Evolutionary conservation across 2,113 vertebrate genomes (phyloP).

Genomic region (Nematolebias whitei): DNA sequence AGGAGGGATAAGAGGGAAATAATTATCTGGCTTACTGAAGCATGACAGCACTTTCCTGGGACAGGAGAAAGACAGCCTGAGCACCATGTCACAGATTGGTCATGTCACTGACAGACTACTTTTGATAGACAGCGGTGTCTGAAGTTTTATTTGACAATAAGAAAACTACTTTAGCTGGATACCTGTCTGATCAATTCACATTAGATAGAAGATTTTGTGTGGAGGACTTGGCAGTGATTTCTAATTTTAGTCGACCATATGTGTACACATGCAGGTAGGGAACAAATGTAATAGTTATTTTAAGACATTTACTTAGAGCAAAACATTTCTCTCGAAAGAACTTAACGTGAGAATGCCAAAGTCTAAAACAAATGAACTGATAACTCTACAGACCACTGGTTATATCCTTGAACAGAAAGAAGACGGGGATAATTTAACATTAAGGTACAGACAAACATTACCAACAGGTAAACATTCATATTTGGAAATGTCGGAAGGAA

Average conservation of each 20-base stretch:
- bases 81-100: conserved; percentile 79
- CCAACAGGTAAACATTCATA: too few species aligned
- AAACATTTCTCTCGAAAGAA: not conserved
- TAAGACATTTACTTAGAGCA: not conserved
- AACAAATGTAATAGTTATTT: not conserved
- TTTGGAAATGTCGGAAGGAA: too few species aligned
- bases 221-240: conserved; percentile 9
- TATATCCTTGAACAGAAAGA: too few species aligned
- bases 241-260: conserved; percentile 4
- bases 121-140: conserved; percentile 72
- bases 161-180: conserved; percentile 31
- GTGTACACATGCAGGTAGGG: not conserved
- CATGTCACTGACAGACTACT: conserved; percentile 68
- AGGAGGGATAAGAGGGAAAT: conserved; percentile 84
- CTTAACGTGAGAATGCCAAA: not conserved
- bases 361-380: too few species aligned
- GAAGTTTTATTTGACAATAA: conserved; percentile 59
- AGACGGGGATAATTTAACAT: too few species aligned
- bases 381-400: too few species aligned
- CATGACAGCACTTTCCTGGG: conserved; percentile 80
- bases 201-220: conserved; percentile 25
- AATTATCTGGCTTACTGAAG: conserved; percentile 85
- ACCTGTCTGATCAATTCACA: conserved; percentile 49
- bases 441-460: too few species aligned
- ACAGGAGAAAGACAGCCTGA: conserved; percentile 75